Evolutionary conservation across 2,113 vertebrate genomes (phyloP).

Genomic region (Tachysurus vachellii): DNA sequence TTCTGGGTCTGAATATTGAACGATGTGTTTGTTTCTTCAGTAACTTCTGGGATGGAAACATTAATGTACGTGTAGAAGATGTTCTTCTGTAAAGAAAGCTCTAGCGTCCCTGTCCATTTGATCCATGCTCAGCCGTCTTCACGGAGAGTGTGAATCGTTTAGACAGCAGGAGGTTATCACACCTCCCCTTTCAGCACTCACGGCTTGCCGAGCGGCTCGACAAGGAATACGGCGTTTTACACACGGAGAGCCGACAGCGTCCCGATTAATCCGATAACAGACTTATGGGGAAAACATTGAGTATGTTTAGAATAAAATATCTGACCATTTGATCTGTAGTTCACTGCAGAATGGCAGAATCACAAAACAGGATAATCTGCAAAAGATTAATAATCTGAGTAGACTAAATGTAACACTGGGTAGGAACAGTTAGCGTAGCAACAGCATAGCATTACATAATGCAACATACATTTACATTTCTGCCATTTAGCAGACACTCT

Average conservation of each 20-base stretch:
- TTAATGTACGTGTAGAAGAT: not conserved
- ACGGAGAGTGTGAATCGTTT: not conserved
- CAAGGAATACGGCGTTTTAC: not conserved
- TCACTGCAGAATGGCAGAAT: too few relatives aligned
- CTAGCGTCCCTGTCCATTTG: not conserved
- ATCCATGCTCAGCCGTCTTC: not conserved
- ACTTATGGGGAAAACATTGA: not conserved
- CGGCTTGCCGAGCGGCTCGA: not conserved
- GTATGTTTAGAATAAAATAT: not conserved
- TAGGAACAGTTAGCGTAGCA: not conserved
- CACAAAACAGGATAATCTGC: not conserved
- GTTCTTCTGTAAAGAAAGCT: not conserved
- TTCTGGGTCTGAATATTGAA: not conserved
- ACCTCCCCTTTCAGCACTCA: not conserved
- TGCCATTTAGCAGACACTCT: too few relatives aligned
- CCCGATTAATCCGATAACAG: not conserved
- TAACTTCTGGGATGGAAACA: not conserved
- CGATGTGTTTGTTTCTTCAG: not conserved
- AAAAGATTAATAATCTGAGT: not conserved
- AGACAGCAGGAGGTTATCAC: constrained; percentile 5
- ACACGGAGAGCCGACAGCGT: not conserved
- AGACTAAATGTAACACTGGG: not conserved
- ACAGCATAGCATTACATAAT: too few relatives aligned
- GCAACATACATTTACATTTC: too few relatives aligned
- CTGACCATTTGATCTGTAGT: too few relatives aligned